Evolutionary conservation across 1,140 invertebrate genomes (phyloP).

Genomic region (Aplysia californica): DNA sequence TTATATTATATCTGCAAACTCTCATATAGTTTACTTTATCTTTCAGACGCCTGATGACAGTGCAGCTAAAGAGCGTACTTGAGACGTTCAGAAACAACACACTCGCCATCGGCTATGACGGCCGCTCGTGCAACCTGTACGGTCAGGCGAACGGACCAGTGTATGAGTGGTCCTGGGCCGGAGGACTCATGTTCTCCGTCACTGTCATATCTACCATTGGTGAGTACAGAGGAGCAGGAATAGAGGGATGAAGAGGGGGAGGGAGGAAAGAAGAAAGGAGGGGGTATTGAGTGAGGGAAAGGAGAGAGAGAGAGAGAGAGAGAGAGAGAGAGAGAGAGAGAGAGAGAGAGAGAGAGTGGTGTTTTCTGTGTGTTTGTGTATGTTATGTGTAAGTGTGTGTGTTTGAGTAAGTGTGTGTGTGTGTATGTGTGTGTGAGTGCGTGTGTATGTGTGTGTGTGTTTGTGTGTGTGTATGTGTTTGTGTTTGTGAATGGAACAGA

Average conservation of each 20-base stretch:
- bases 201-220: slow-evolving; percentile 97
- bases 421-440: no score
- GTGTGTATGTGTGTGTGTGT: no score
- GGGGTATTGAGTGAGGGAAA: no score
- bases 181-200: slow-evolving; percentile 82
- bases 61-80: slow-evolving; percentile 47
- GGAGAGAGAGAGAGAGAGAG: slow-evolving; percentile 9
- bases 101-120: slow-evolving; percentile 59
- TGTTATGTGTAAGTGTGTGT: no score
- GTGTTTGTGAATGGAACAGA: no score
- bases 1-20: no score
- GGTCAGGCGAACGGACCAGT: slow-evolving; percentile 47
- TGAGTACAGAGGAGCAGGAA: slow-evolving; percentile 72
- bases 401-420: no score
- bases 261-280: no score
- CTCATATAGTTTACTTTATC: no score
- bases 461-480: no score
- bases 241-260: background rate
- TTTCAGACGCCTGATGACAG: slow-evolving; percentile 36
- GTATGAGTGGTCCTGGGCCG: slow-evolving; percentile 62
- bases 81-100: slow-evolving; percentile 58
- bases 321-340: background rate
- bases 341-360: background rate
- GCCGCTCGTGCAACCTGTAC: slow-evolving; percentile 46
- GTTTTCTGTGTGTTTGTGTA: slow-evolving; percentile 1